Conservation (phyloP, 2,888 invertebrate genomes). For the Chrysolina haemoptera region DNA sequence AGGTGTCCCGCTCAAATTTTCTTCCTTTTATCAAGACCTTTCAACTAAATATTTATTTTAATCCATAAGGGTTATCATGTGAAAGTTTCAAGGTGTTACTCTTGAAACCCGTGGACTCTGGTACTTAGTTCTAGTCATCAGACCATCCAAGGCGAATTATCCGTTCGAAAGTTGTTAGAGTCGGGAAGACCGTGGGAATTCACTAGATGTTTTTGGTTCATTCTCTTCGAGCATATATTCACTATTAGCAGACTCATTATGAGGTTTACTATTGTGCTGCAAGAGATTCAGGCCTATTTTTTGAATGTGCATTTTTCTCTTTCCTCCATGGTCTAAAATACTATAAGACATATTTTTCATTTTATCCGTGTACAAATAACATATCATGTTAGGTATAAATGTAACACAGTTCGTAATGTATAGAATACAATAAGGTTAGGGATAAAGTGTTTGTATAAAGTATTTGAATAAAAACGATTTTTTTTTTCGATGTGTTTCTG, state of each 20-base stretch:
- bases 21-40: no score
- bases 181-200: no score
- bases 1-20: no score
- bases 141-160: no score
- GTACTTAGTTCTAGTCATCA: no score
- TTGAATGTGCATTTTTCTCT: slow-evolving; percentile 14
- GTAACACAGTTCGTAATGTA: slow-evolving; percentile 17
- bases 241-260: neutral
- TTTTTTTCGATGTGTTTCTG: slow-evolving; percentile 1
- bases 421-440: slow-evolving; percentile 1
- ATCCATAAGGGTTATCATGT: no score
- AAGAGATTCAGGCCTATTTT: slow-evolving; percentile 21
- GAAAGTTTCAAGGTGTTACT: no score
- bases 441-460: slow-evolving; percentile 19
- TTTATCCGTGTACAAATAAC: slow-evolving; percentile 49
- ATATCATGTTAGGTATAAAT: slow-evolving; percentile 47
- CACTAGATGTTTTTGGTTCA: no score
- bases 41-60: no score
- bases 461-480: neutral
- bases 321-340: neutral
- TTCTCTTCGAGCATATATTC: no score
- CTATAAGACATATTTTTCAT: slow-evolving; percentile 16
- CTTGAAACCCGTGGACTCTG: no score
- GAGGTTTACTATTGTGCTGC: slow-evolving; percentile 7
- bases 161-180: no score